These are phyloP conservation scores for Alviniconcha marisindica DNA, from an alignment of 1,140 invertebrate species.

Conservation along the genomic window DNA sequence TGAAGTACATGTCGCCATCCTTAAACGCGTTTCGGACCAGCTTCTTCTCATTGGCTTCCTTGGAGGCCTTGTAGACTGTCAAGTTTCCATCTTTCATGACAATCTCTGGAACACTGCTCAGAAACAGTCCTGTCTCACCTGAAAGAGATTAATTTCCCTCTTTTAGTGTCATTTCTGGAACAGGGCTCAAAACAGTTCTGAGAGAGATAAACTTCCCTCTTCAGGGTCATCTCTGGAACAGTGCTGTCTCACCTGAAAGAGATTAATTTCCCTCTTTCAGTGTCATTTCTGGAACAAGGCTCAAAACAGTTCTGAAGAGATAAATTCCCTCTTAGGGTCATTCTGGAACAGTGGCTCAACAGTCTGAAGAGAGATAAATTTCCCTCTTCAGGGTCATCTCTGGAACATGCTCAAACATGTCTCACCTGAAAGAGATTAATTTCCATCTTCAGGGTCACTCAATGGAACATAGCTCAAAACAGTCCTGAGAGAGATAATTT, in stretches of 20 bases:
- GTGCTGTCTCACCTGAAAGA: conserved; percentile 66
- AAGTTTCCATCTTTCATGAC: conserved; percentile 27
- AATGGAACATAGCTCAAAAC: conserved; percentile 48
- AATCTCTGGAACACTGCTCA: conserved; percentile 46
- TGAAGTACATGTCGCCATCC: conserved; percentile 67
- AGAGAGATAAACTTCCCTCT: too few species aligned
- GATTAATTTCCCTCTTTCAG: conserved; percentile 20
- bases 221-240: too few species aligned
- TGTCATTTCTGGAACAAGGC: conserved; percentile 40
- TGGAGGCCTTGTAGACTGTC: conserved; percentile 61
- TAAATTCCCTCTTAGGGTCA: too few species aligned
- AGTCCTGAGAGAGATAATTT: too few species aligned
- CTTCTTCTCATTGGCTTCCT: conserved; percentile 65
- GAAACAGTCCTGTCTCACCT: conserved; percentile 67
- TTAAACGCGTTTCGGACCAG: conserved; percentile 61
- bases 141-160: conserved; percentile 22
- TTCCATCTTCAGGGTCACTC: conserved; percentile 2
- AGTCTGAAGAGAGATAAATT: conserved; percentile 55
- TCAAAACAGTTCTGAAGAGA: too few species aligned
- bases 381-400: conserved; percentile 11
- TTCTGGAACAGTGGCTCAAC: too few species aligned
- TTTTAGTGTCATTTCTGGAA: conserved; percentile 35
- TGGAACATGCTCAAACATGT: too few species aligned
- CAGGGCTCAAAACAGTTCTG: conserved; percentile 43
- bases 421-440: conserved; percentile 65